Evolutionary conservation across 2,113 vertebrate genomes (phyloP).

Genomic region (Cavia porcellus): DNA sequence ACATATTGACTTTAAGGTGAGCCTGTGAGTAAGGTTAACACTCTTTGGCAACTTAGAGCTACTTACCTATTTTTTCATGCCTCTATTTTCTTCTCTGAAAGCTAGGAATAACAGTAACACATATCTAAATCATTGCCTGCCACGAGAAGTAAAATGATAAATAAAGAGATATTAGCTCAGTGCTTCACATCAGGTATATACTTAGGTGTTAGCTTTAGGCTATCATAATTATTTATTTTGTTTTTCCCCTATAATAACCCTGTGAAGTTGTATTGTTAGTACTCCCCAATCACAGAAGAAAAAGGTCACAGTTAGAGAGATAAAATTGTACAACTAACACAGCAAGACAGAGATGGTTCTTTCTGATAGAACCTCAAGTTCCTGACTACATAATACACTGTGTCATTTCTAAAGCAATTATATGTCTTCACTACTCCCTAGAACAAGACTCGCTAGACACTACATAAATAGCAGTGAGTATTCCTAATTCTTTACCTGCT

Average conservation of each 20-base stretch:
- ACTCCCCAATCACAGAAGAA: background rate
- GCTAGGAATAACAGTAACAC: background rate
- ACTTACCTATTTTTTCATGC: background rate
- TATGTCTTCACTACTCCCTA: background rate
- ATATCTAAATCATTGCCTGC: background rate
- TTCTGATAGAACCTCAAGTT: background rate
- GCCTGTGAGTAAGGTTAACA: background rate
- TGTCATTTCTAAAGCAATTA: background rate
- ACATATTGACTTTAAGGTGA: background rate
- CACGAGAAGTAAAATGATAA: background rate
- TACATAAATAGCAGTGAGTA: background rate
- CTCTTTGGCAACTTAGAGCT: background rate
- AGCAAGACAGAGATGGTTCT: background rate
- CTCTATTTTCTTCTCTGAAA: background rate
- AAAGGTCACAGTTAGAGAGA: background rate
- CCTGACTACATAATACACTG: background rate
- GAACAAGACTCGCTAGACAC: background rate
- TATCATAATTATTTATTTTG: background rate
- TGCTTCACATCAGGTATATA: background rate
- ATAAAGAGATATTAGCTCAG: background rate
- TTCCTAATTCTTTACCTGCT: background rate
- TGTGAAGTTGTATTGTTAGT: background rate
- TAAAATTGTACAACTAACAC: background rate
- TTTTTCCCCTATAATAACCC: background rate
- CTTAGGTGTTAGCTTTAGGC: background rate